A percentile compares a stretch with the other conserved stretches of the same genome.
Conservation (phyloP, 2,113 vertebrate genomes). For the Calypte anna region DNA sequence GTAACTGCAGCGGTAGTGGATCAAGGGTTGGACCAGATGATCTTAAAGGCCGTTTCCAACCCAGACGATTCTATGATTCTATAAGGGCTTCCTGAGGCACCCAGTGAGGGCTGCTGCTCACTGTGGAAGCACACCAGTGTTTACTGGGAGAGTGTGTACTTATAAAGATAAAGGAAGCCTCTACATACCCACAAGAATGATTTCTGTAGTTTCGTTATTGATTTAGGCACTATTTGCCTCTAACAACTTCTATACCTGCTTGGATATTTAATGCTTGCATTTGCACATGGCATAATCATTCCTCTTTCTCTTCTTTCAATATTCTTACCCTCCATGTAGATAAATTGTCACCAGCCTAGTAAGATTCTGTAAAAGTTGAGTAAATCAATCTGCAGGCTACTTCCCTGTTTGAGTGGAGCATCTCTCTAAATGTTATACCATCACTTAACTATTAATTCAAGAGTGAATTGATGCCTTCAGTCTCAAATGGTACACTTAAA, state of each 20-base stretch:
- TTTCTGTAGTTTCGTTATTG: neutral
- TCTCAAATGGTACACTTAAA: neutral
- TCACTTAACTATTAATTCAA: neutral
- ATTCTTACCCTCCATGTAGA: neutral
- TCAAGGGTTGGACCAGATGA: too few relatives aligned
- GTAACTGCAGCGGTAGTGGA: too few relatives aligned
- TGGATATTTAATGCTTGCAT: neutral
- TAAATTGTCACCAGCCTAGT: neutral
- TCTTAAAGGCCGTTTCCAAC: too few relatives aligned
- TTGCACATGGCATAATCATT: neutral
- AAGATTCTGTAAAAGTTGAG: neutral
- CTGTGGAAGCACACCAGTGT: neutral
- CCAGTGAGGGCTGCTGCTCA: neutral
- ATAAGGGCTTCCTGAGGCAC: rapidly evolving
- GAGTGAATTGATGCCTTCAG: neutral
- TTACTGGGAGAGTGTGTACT: neutral
- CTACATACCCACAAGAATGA: neutral
- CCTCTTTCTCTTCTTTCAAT: neutral
- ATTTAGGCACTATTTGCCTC: neutral
- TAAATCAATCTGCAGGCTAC: neutral
- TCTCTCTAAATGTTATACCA: neutral
- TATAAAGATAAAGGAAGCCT: neutral
- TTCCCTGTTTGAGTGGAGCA: neutral
- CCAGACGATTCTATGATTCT: too few relatives aligned
- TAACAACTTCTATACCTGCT: neutral